Evolutionary conservation across 2,113 vertebrate genomes (phyloP), one percentile per base, ranked within the genome.

Genomic region (Heterocephalus glaber): DNA sequence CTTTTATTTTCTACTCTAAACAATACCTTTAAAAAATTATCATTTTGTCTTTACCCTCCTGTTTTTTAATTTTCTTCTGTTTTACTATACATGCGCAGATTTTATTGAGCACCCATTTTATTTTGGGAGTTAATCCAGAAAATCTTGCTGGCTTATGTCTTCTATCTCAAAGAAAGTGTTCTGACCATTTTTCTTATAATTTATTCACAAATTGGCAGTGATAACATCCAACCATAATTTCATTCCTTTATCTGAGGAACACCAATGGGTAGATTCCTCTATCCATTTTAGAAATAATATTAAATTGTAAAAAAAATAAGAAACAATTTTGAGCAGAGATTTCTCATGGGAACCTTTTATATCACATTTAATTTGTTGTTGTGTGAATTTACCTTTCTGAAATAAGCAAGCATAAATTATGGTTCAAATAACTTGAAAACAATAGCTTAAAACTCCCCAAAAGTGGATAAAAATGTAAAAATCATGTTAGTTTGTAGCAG

Each of bases 251-350:
- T 68, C 44, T 60, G n/a, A 33, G 28, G 72, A 58, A 80, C 4
- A 30, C 10, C 24, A 79, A 22, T 60, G 28, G 24, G 56, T 24
- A 91, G 58, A 60, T 92, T 24, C 22, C 28, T 83, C 41, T 88
- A 79, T 89, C 17, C 30, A 58, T 47, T 66, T 61, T 83, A 94
- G 28, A 94, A 96, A 81, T 49, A 70, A 30, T 58, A 66, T 74
- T 76, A 58, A 77, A 38, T 87, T 35, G 19, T 70, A 9, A 47
- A 44, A 76, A 61, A 49, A 82, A 3, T 94, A 91, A 44, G 30
- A 16, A 77, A 77, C 68, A 84, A 88, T 41, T 22, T 17, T 83
- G 11, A 82, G 74, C 28, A 54, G 38, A 58, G 38, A 74, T 82
- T 90, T 76, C 33, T 88, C n/a, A 82, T 7, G 38, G 26, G 10